These are phyloP conservation scores for Liolophura sinensis DNA, from an alignment of 1,140 invertebrate genomes.

Conservation along the genomic window DNA sequence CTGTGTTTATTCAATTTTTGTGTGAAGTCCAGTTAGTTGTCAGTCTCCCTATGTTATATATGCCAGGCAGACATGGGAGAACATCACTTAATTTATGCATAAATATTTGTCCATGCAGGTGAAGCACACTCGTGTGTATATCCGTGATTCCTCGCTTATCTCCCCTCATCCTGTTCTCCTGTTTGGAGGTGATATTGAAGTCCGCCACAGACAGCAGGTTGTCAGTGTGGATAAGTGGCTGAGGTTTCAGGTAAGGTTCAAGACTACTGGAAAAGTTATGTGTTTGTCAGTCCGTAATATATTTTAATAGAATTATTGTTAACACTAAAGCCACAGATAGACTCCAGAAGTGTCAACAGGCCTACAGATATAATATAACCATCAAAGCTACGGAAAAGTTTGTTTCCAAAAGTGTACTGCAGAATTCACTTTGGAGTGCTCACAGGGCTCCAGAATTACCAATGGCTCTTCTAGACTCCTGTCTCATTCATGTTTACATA, in stretches of 20 bases:
- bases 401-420: neutral
- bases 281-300: neutral
- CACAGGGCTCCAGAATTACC: neutral
- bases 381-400: neutral
- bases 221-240: constrained; percentile 75
- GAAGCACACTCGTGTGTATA: constrained; percentile 64
- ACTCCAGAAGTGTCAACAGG: neutral
- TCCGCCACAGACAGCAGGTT: constrained; percentile 44
- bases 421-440: neutral
- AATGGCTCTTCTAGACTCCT: neutral
- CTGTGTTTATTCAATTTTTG: neutral
- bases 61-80: neutral
- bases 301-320: constrained; percentile 1
- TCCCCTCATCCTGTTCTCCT: constrained; percentile 75
- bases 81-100: neutral
- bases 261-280: neutral
- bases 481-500: neutral
- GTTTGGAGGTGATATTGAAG: constrained; percentile 68
- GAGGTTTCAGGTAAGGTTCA: constrained; percentile 67
- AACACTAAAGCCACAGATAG: neutral
- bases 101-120: constrained; percentile 29
- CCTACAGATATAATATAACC: neutral
- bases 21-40: neutral
- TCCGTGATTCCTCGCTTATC: constrained; percentile 79
- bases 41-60: neutral